Conservation (phyloP, 1,140 invertebrate species). For the Tigriopus japonicus region DNA sequence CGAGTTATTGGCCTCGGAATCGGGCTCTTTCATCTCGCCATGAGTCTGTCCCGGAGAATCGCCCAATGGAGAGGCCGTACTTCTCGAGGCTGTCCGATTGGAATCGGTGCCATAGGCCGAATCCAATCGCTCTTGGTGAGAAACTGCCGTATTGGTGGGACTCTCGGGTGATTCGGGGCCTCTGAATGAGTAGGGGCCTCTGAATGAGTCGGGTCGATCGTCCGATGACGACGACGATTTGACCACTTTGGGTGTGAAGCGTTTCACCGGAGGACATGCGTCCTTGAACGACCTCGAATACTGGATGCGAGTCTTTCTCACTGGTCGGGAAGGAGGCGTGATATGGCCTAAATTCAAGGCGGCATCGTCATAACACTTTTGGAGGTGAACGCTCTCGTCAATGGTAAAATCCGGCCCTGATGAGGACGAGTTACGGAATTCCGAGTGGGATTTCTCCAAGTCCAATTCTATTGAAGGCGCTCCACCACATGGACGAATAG, state of each 20-base stretch:
- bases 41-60: neutral
- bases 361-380: neutral
- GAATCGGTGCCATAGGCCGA: slow-evolving; percentile 14
- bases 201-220: too few species aligned
- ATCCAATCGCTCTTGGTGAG: neutral
- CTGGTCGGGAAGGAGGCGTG: neutral
- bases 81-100: slow-evolving; percentile 7
- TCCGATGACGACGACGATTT: neutral
- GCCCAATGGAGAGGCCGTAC: neutral
- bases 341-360: too few species aligned
- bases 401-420: slow-evolving; percentile 10
- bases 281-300: slow-evolving; percentile 7
- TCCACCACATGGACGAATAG: slow-evolving; percentile 21
- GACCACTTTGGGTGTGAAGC: neutral
- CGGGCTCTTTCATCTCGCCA: neutral
- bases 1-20: neutral
- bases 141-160: neutral
- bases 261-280: slow-evolving; percentile 1
- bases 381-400: neutral
- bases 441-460: neutral
- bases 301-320: neutral
- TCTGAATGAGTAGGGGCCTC: too few species aligned
- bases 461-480: neutral
- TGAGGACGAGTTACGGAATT: too few species aligned
- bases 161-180: neutral